phyloP scores from a whole-genome alignment of 2,888 invertebrate genomes.

The Microplitis deprimator region DNA sequence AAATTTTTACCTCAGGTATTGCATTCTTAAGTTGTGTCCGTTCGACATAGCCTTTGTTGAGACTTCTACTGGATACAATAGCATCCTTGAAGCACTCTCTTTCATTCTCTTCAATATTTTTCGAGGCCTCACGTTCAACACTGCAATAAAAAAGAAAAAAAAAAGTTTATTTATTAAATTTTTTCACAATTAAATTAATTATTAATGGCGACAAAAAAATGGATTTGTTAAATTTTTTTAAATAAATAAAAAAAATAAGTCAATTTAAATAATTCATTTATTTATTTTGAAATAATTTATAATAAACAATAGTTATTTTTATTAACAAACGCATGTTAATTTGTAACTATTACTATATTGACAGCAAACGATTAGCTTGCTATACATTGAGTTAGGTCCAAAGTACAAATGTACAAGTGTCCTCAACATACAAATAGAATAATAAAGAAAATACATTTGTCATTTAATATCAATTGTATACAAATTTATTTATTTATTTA shows the following conservation, averaged over 20 bases:
- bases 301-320: background rate
- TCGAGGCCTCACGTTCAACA: slow-evolving; percentile 68
- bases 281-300: background rate
- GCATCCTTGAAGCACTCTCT: slow-evolving; percentile 68
- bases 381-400: slow-evolving; percentile 17
- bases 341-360: slow-evolving; percentile 20
- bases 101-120: slow-evolving; percentile 68
- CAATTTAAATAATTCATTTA: slow-evolving; percentile 5
- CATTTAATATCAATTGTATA: background rate
- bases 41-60: slow-evolving; percentile 65
- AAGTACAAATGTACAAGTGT: slow-evolving; percentile 7
- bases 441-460: background rate
- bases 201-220: background rate
- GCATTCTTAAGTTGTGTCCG: slow-evolving; percentile 60
- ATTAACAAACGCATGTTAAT: slow-evolving; percentile 18
- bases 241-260: slow-evolving; percentile 7
- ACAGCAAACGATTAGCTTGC: slow-evolving; percentile 2
- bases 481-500: background rate
- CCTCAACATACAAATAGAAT: background rate
- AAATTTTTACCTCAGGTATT: slow-evolving; percentile 59
- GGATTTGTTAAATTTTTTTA: slow-evolving; percentile 13
- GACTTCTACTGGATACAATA: slow-evolving; percentile 66
- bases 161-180: background rate
- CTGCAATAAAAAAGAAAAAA: slow-evolving; percentile 49
- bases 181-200: slow-evolving; percentile 5